Percentiles rank a stretch among this genome's conserved stretches.
phyloP scores from a whole-genome alignment of 1,140 invertebrate species.

The Drosophila pandora region DNA sequence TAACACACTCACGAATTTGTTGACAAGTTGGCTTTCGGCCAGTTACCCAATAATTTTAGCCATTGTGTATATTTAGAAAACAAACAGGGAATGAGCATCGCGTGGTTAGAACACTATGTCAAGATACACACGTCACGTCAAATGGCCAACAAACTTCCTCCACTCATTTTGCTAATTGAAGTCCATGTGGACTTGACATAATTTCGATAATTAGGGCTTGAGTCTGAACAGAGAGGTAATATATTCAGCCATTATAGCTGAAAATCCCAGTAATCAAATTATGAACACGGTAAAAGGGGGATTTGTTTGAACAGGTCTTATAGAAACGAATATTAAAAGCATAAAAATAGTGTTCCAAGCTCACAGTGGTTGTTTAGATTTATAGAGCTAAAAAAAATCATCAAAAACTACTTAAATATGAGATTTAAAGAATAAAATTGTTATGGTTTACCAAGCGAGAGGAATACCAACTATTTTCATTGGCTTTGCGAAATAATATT shows the following conservation, averaged over 20 bases:
- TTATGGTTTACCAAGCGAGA: not conserved
- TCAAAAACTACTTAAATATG: not conserved
- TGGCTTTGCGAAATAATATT: not conserved
- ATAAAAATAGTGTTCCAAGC: too few relatives aligned
- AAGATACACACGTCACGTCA: conserved; percentile 29
- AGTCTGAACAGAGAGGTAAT: conserved; percentile 17
- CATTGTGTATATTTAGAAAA: conserved; percentile 30
- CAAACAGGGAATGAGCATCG: conserved; percentile 10
- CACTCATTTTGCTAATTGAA: not conserved
- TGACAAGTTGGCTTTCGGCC: conserved; percentile 34
- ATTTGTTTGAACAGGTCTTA: not conserved
- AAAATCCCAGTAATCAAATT: conserved; percentile 54
- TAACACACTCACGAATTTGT: conserved; percentile 18
- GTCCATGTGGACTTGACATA: conserved; percentile 31
- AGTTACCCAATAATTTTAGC: conserved; percentile 38
- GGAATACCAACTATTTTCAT: not conserved
- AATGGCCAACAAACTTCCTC: not conserved
- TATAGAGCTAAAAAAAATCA: not conserved
- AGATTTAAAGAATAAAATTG: not conserved
- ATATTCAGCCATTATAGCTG: conserved; percentile 28
- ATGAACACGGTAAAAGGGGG: conserved; percentile 1
- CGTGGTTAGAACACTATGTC: conserved; percentile 14
- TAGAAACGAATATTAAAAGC: not conserved
- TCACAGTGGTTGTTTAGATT: not conserved
- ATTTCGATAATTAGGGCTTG: conserved; percentile 37